phyloP scores from a whole-genome alignment of 2,113 vertebrate species.

The Lagopus leucura region DNA sequence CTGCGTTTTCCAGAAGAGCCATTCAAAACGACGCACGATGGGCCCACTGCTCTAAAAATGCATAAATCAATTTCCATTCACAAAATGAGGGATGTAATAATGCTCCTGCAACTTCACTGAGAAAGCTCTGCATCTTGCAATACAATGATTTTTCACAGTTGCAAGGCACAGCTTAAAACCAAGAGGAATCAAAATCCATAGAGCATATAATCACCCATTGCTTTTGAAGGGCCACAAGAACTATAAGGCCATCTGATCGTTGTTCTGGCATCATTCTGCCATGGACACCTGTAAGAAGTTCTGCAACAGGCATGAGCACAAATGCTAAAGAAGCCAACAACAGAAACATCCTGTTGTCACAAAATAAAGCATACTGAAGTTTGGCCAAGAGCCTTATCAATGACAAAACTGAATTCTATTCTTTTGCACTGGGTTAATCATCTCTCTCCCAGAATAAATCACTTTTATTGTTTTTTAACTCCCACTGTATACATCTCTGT shows the following conservation, averaged over 20 bases:
- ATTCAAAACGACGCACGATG: fast-evolving
- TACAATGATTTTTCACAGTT: neutral
- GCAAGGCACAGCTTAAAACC: neutral
- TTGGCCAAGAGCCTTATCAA: neutral
- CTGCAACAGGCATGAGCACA: neutral
- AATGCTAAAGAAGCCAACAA: neutral
- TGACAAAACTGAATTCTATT: neutral
- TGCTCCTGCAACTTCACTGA: neutral
- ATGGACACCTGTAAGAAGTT: neutral
- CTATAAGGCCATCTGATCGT: neutral
- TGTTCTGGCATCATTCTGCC: neutral
- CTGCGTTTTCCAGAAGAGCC: neutral
- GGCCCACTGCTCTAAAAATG: neutral
- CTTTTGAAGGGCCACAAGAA: neutral
- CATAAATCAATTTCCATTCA: neutral
- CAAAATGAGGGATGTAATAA: neutral
- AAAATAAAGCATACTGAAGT: neutral
- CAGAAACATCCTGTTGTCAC: neutral
- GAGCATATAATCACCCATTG: neutral
- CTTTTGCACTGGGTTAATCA: neutral
- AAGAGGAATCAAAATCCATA: neutral
- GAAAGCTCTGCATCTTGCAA: neutral
- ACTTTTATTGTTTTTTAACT: neutral
- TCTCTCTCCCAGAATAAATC: neutral
- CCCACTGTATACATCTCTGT: neutral